phyloP scores from a whole-genome alignment of 2,888 invertebrate genomes.

The Monochamus alternatus region DNA sequence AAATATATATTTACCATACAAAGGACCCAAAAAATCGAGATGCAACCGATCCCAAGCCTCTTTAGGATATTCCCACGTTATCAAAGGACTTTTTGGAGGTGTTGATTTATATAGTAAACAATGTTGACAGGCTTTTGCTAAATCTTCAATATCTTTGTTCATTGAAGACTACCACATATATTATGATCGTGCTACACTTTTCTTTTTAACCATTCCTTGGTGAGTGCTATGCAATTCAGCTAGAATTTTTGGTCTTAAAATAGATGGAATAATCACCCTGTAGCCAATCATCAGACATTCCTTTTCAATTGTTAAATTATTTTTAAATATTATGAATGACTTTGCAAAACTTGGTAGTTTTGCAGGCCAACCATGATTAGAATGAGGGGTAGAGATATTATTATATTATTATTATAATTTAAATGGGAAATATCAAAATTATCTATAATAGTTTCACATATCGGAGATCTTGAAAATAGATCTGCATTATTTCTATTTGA shows the following conservation, averaged over 20 bases:
- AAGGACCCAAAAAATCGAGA: not conserved
- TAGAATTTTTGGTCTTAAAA: no score
- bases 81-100: no score
- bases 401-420: no score
- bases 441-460: not conserved
- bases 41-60: not conserved
- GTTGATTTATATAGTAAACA: no score
- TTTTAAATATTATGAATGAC: not conserved
- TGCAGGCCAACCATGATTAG: not conserved
- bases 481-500: constrained; percentile 3
- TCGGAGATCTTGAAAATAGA: not conserved
- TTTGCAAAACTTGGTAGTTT: not conserved
- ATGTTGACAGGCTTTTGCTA: not conserved
- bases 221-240: no score
- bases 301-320: no score
- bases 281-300: no score
- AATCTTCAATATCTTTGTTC: not conserved
- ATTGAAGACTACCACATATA: not conserved
- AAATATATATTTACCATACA: not conserved
- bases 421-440: not conserved
- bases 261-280: no score
- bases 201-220: no score
- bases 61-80: not conserved
- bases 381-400: no score
- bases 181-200: constrained; percentile 2